These are phyloP conservation scores for Coecobrya sp. DNA, from an alignment of 2,888 invertebrate species.

Conservation along the genomic window DNA sequence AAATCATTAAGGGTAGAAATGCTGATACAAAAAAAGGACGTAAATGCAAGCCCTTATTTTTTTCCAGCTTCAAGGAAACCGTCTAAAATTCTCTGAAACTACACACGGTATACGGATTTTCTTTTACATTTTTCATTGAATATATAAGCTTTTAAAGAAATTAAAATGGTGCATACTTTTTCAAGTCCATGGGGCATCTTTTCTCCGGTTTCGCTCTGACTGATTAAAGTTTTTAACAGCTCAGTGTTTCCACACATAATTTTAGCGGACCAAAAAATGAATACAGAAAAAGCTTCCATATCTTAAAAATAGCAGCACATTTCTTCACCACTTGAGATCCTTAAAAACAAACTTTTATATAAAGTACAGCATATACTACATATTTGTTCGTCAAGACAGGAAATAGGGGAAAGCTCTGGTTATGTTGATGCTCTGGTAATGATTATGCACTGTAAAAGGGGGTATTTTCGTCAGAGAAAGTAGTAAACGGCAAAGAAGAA, in stretches of 20 bases:
- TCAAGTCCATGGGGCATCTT: constrained; percentile 18
- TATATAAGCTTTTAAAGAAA: not conserved
- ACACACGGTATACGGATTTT: not conserved
- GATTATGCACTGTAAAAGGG: not conserved
- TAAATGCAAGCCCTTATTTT: no score
- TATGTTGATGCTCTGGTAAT: not conserved
- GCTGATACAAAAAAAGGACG: no score
- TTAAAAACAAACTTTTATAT: not conserved
- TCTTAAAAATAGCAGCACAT: not conserved
- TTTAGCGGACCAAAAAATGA: not conserved
- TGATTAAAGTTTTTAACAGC: constrained; percentile 83
- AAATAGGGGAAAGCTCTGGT: not conserved
- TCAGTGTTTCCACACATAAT: not conserved
- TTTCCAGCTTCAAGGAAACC: no score
- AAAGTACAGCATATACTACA: not conserved
- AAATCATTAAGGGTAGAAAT: no score
- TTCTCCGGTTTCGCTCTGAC: constrained; percentile 28
- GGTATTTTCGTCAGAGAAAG: not conserved
- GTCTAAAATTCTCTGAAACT: no score
- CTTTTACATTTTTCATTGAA: not conserved
- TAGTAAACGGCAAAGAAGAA: not conserved
- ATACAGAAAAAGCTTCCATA: not conserved
- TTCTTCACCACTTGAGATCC: not conserved
- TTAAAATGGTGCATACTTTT: not conserved
- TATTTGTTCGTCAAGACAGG: not conserved